Evolutionary conservation across 2,888 invertebrate genomes (phyloP), one percentile per base, ranked within the genome.

Genomic region (Melieria picta): DNA sequence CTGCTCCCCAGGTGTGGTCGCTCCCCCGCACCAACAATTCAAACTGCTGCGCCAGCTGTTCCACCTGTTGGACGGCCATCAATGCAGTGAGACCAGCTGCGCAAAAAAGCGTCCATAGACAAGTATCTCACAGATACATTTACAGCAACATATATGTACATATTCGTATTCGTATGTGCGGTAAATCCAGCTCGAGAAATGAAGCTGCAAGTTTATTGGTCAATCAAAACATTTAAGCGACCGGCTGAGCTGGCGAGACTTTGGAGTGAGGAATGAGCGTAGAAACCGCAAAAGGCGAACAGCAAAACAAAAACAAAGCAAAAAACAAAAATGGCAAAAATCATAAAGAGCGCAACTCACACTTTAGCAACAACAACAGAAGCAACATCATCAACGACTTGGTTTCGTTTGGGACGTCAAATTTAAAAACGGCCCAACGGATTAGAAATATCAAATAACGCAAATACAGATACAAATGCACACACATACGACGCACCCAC

Each of bases 191-290:
- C 30, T 30, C 46, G 47, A 79, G 78, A 82, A 81, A 84, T 84
- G 80, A 83, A 85, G 80, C 84, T 83, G 80, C 79, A 80, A 80
- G 81, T 85, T 85, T 85, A 85, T 85, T 85, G 85, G 85, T 82
- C 82, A 83, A 82, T 85, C 81, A 78, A 78, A 78, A 77, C 77
- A 77, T 78, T 75, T 71, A 72, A 65, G 66, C 69, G 69, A 67
- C 55, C 68, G 56, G 63, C 47, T 13, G 56, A 46, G 13, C 64
- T 61, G 57, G 69, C 55, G 66, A 55, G 46, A 65, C 7, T 56
- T 43, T 58, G 48, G 11, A 68, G 64, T 57, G 50, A 65, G 66
- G 57, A 61, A 68, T 71, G 71, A 66, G 52, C 65, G 50, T 65
- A 69, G 62, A 69, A 69, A 45, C 47, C 61, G 47, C 63, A 56